These are phyloP conservation scores for Crax fasciolata DNA, from an alignment of 2,797 vertebrate species.

Conservation along the genomic window DNA sequence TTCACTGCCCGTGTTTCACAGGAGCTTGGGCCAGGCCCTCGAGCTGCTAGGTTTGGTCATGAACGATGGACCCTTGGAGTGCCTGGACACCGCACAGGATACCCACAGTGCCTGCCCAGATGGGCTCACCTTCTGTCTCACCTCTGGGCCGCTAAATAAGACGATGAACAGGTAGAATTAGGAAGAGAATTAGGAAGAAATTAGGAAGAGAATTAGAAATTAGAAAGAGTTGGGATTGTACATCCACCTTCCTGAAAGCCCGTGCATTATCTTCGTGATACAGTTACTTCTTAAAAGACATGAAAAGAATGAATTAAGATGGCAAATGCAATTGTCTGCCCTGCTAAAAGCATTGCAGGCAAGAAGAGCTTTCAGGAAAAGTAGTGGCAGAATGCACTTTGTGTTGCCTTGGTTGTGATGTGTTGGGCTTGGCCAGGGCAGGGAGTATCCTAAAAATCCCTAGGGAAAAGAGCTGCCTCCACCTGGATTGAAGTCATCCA, in stretches of 20 bases:
- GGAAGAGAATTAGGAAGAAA: conserved; percentile 21
- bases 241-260: not conserved
- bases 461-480: not conserved
- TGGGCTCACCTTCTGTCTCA: not conserved
- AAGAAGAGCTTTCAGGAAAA: conserved; percentile 20
- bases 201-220: conserved; percentile 12
- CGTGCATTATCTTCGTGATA: not conserved
- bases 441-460: not conserved
- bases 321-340: conserved; percentile 40
- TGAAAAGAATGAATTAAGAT: conserved; percentile 41
- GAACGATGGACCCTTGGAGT: not conserved
- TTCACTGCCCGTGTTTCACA: not conserved
- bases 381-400: not conserved
- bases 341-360: conserved; percentile 40
- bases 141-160: not conserved
- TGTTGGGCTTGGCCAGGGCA: not conserved
- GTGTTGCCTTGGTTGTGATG: rapidly evolving
- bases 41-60: rapidly evolving
- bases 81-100: rapidly evolving
- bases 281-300: conserved; percentile 40
- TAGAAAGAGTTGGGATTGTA: not conserved
- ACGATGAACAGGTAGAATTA: not conserved
- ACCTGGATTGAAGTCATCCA: not conserved
- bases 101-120: not conserved
- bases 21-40: not conserved